Evolutionary conservation across 1,140 invertebrate genomes (phyloP), one percentile per base, ranked within the genome.

Genomic region (Drosophila yakuba): DNA sequence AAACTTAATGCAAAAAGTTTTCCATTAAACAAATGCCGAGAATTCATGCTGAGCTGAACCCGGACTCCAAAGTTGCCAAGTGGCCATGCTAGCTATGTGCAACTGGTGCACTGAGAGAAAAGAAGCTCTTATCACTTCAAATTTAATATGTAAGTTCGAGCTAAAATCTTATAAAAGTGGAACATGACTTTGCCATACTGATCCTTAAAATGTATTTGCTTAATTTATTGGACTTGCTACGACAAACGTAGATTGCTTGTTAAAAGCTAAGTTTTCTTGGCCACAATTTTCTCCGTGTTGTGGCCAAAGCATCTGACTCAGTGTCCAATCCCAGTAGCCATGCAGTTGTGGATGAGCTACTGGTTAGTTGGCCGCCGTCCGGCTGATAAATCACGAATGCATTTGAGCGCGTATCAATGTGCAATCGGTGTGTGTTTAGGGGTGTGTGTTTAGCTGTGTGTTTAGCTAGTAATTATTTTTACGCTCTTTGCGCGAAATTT

Each of bases 371-470:
- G 23, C 47, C 1, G 47, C 45, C 47, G 47, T 7, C 14, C 47
- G 47, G 66, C 80, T 89, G 84, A 89, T 89, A 89, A 89, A 89
- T 89, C 84, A 89, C 84, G 61, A 90, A 89, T 80, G 68, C 84
- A 89, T 84, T 89, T 83, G 69, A 75, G 80, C 51, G 69, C 77
- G 59, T 80, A 89, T 89, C 84, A 89, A 78, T 89, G 84, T 52
- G 50, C 50, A 36, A 15, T 32, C 7, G 23, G 20, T 12, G 17
- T 50, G 45, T 50, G 45, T 44, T 36, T 57, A 67, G 72, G 38
- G 12, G 39, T 15, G 39, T 8, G 39, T 20, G 20, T 2, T 20
- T 20, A 2, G 20, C n/a, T 43, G 43, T 45, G 84, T 88, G 71
- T 79, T 83, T 79, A 68, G 80, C 75, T 78, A 72, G 82, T 80